Percentiles rank a stretch among this genome's conserved stretches.
These are phyloP conservation scores for Pantherophis alleghaniensis DNA, from an alignment of 2,797 vertebrate genomes.

Conservation along the genomic window DNA sequence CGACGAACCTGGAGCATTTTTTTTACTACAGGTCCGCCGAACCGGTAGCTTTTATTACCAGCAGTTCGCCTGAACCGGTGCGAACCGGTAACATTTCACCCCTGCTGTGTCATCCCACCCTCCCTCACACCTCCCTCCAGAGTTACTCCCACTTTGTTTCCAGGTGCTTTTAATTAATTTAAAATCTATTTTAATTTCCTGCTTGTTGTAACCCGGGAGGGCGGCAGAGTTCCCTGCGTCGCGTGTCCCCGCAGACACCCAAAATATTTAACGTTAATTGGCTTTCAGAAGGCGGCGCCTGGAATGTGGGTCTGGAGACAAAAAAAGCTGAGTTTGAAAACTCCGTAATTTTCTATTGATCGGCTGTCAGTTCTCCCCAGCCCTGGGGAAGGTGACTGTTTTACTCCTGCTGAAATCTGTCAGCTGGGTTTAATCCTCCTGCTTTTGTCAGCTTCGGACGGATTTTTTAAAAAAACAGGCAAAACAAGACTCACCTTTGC, in stretches of 20 bases:
- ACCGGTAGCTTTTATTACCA: no score
- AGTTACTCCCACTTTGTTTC: neutral
- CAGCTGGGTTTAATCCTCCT: neutral
- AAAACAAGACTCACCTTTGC: neutral
- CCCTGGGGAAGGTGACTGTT: neutral
- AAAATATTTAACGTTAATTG: neutral
- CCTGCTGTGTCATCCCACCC: neutral
- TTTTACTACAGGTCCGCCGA: no score
- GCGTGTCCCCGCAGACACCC: neutral
- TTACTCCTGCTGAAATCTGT: constrained; percentile 9
- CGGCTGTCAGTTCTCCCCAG: neutral
- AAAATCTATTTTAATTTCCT: constrained; percentile 26
- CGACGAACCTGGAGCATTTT: no score
- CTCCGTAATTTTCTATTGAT: constrained; percentile 33
- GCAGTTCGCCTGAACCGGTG: no score
- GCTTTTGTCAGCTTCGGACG: neutral
- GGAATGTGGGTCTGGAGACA: constrained; percentile 1
- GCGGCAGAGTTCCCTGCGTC: accelerated
- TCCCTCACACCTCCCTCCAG: neutral
- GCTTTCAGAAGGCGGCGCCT: neutral
- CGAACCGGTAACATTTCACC: no score
- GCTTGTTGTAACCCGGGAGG: neutral
- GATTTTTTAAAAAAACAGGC: neutral
- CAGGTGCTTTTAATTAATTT: constrained; percentile 17
- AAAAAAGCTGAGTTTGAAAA: constrained; percentile 1